phyloP scores from a whole-genome alignment of 2,113 vertebrate species.

The Potamarius usumacintae region DNA sequence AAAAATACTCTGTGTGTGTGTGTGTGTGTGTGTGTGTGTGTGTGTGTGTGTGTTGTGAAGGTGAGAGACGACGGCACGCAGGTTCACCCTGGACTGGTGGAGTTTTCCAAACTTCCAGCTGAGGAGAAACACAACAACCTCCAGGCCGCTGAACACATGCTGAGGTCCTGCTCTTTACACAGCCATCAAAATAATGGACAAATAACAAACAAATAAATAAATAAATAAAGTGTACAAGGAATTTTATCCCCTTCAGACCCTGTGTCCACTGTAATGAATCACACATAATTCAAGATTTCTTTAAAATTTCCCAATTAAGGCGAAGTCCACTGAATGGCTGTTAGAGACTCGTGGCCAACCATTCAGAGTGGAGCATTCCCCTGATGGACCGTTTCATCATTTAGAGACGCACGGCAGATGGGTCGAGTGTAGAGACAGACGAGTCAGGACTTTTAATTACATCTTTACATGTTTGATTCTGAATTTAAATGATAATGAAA shows the following conservation, averaged over 20 bases:
- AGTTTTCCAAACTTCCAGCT: conserved; percentile 87
- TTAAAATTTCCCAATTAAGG: not conserved
- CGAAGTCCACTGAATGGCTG: not conserved
- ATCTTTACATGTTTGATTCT: not conserved
- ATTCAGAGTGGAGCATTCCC: not conserved
- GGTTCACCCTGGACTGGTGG: conserved; percentile 86
- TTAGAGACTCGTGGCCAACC: not conserved
- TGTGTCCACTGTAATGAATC: not conserved
- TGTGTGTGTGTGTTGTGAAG: conserved; percentile 64
- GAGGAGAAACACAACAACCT: conserved; percentile 87
- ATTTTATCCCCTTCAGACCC: not conserved
- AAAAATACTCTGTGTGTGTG: not conserved
- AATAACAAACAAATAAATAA: not conserved
- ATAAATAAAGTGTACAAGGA: not conserved
- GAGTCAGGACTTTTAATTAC: not conserved
- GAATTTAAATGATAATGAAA: not conserved
- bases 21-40: not conserved
- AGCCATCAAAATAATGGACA: not conserved
- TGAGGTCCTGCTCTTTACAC: conserved; percentile 75
- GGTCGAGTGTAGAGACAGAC: not conserved
- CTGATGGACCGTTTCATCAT: not conserved
- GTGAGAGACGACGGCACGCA: conserved; percentile 87
- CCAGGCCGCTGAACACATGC: conserved; percentile 85
- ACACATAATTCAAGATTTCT: not conserved
- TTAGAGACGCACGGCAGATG: not conserved